phyloP scores from a whole-genome alignment of 2,113 vertebrate species.

The Casuarius casuarius region DNA sequence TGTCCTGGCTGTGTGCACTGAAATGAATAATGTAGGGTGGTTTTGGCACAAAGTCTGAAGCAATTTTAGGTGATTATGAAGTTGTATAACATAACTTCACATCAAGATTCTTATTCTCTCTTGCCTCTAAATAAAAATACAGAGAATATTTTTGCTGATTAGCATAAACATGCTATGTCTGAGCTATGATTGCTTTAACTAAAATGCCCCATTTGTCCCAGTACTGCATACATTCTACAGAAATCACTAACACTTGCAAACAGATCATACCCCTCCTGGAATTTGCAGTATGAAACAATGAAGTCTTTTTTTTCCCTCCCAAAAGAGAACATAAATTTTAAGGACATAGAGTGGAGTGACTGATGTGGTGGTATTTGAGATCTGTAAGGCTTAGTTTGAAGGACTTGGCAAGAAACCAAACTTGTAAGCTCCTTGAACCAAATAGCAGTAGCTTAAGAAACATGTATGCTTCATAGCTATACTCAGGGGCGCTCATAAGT shows the following conservation, averaged over 20 bases:
- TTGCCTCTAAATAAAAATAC: not conserved
- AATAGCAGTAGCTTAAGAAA: not conserved
- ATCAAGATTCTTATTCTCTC: not conserved
- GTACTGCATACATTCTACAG: not conserved
- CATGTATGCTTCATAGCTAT: not conserved
- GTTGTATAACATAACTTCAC: not conserved
- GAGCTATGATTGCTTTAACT: not conserved
- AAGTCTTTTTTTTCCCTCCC: accelerated
- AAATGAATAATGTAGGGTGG: not conserved
- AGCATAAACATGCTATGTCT: not conserved
- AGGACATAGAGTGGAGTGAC: not conserved
- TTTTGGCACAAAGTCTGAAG: not conserved
- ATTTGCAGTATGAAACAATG: not conserved
- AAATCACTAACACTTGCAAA: not conserved
- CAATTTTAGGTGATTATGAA: not conserved
- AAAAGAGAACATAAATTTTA: not conserved
- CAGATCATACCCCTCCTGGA: not conserved
- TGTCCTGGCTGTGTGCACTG: not conserved
- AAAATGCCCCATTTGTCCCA: not conserved
- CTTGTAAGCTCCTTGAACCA: not conserved
- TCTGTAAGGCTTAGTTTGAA: not conserved
- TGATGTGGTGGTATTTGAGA: not conserved
- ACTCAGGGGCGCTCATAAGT: not conserved
- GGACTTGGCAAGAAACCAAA: not conserved
- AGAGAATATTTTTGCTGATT: not conserved